Conservation (phyloP, 2,888 invertebrate genomes). For the Himalopsyche anomala region DNA sequence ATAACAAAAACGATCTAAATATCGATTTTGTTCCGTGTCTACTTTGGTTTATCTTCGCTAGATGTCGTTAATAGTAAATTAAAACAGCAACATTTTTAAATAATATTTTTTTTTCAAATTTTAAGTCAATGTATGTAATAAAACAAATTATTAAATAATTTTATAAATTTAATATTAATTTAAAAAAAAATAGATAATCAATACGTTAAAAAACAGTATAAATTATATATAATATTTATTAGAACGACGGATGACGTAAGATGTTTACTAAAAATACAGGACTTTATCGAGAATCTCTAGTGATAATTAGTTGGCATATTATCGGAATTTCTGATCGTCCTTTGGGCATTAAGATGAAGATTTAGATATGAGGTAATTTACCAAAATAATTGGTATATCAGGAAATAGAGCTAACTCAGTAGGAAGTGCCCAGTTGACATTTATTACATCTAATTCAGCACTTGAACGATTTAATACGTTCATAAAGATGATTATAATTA, state of each 20-base stretch:
- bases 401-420: background rate
- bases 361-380: background rate
- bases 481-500: conserved; percentile 8
- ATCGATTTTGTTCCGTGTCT: background rate
- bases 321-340: conserved; percentile 9
- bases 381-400: conserved; percentile 16
- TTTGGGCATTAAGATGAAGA: conserved; percentile 12
- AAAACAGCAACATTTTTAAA: too few species aligned
- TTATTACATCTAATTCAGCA: background rate
- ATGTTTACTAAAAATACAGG: background rate
- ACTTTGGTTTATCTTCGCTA: background rate
- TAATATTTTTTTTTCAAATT: too few species aligned
- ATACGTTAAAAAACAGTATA: too few species aligned
- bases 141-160: too few species aligned
- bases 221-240: too few species aligned
- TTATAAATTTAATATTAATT: too few species aligned
- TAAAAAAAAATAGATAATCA: too few species aligned
- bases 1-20: background rate
- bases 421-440: background rate
- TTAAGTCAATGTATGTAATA: too few species aligned
- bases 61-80: background rate
- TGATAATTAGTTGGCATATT: conserved; percentile 16
- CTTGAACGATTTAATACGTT: background rate
- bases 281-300: background rate
- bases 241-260: background rate